phyloP scores from a whole-genome alignment of 2,113 vertebrate genomes.

The Antigone vipio region DNA sequence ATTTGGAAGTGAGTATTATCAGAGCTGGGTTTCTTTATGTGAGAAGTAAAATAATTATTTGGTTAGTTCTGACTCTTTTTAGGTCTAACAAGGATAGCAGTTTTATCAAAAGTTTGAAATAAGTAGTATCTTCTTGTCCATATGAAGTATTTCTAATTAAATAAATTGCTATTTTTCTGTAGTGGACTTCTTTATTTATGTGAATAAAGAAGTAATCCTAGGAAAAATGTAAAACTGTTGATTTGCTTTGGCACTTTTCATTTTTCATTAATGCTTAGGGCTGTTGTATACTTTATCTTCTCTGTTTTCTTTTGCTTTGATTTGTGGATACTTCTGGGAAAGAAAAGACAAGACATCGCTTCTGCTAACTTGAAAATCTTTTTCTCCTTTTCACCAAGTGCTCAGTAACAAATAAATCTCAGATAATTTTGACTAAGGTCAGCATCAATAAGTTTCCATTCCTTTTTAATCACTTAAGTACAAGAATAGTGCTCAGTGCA shows the following conservation, averaged over 20 bases:
- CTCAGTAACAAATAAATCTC: background rate
- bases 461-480: background rate
- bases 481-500: background rate
- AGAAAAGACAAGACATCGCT: background rate
- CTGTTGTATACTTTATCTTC: background rate
- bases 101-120: background rate
- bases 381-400: background rate
- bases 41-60: background rate
- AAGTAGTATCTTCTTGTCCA: background rate
- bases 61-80: background rate
- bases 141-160: background rate
- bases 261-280: background rate
- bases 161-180: background rate
- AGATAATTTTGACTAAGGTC: background rate
- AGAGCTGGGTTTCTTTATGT: background rate
- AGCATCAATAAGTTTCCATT: background rate
- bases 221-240: background rate
- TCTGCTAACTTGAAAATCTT: background rate
- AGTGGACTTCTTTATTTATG: background rate
- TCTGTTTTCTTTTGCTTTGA: background rate
- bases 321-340: background rate
- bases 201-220: background rate
- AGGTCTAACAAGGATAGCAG: background rate
- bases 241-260: background rate
- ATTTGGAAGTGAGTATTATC: slow-evolving; percentile 66